These are phyloP conservation scores for Coccyzus lansbergi DNA, from an alignment of 2,797 vertebrate genomes.

Conservation along the genomic window DNA sequence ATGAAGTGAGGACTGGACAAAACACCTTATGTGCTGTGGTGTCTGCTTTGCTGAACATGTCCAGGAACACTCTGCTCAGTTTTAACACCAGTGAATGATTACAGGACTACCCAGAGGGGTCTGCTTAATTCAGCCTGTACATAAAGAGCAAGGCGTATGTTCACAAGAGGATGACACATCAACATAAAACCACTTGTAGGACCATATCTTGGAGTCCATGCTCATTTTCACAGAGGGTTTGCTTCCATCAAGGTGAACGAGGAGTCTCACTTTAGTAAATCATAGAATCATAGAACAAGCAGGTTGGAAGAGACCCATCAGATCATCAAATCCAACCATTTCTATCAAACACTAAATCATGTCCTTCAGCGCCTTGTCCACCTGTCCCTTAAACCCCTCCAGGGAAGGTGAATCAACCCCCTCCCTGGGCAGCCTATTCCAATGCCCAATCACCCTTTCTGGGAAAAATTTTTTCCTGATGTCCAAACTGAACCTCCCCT, in stretches of 20 bases:
- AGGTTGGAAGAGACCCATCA: no score
- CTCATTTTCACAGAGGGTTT: not conserved
- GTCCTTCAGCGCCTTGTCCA: no score
- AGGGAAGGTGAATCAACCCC: no score
- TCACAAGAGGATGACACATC: not conserved
- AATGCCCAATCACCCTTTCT: no score
- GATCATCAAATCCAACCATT: no score
- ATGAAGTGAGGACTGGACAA: not conserved
- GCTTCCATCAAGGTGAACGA: rapidly evolving
- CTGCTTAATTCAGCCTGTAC: not conserved
- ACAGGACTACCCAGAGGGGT: not conserved
- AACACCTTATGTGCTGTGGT: no score
- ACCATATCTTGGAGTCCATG: rapidly evolving
- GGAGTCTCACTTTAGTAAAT: not conserved
- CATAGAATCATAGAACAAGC: no score
- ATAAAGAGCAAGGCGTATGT: not conserved
- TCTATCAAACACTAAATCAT: no score
- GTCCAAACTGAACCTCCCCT: no score
- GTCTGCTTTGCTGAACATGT: not conserved
- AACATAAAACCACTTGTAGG: not conserved
- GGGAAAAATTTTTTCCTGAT: no score
- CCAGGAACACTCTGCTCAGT: not conserved
- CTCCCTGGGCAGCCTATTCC: no score
- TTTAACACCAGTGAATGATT: not conserved
- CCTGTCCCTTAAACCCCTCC: no score